Conservation (phyloP, 2,888 invertebrate species). For the Hirtodrosophila cameraria region DNA sequence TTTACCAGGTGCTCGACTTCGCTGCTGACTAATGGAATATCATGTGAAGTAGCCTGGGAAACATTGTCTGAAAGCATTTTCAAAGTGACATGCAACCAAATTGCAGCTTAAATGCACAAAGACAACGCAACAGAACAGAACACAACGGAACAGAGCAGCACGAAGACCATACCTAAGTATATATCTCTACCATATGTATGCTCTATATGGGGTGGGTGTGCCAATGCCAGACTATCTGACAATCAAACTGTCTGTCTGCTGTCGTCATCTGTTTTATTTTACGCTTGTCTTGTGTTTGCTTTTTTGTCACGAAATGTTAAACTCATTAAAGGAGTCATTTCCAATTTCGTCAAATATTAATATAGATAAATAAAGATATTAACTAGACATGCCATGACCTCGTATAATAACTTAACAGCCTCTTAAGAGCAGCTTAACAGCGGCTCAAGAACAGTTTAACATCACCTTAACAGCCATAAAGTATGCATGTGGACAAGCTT, state of each 20-base stretch:
- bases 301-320: not conserved
- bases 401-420: too few species aligned
- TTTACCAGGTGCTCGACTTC: slow-evolving; percentile 44
- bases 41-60: slow-evolving; percentile 52
- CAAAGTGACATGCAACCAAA: slow-evolving; percentile 74
- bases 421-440: too few species aligned
- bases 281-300: not conserved
- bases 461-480: too few species aligned
- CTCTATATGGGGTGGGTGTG: slow-evolving; percentile 25
- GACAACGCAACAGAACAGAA: slow-evolving; percentile 31
- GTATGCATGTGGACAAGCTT: too few species aligned
- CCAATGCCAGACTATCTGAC: slow-evolving; percentile 23
- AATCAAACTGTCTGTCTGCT: slow-evolving; percentile 19
- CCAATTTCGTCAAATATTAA: too few species aligned
- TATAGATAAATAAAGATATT: too few species aligned
- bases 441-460: too few species aligned
- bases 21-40: slow-evolving; percentile 57
- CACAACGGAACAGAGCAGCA: not conserved
- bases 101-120: slow-evolving; percentile 70
- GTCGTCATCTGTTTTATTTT: slow-evolving; percentile 37
- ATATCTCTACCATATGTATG: not conserved
- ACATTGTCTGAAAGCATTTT: slow-evolving; percentile 72
- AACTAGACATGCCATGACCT: too few species aligned
- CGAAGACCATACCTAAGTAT: slow-evolving; percentile 3
- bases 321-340: not conserved